phyloP scores from a whole-genome alignment of 2,797 vertebrate species.

The Capromys pilorides region DNA sequence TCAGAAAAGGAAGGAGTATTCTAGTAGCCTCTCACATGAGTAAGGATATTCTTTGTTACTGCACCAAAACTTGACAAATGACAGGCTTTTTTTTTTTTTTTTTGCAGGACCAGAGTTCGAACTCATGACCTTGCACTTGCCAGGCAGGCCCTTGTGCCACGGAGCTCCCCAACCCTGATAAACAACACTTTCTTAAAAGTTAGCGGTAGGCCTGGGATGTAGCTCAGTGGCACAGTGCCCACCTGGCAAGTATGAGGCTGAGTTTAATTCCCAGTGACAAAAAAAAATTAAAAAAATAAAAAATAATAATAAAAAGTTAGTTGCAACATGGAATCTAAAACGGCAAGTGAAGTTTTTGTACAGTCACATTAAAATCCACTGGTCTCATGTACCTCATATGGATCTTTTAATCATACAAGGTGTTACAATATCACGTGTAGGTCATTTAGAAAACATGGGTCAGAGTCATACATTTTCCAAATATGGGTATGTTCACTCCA shows the following conservation, averaged over 20 bases:
- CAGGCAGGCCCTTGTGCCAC: no score
- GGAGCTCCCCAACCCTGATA: not conserved
- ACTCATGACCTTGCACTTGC: no score
- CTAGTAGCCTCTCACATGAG: not conserved
- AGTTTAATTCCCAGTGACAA: not conserved
- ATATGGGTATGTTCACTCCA: not conserved
- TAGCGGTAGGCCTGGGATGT: not conserved
- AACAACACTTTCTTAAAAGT: not conserved
- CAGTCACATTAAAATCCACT: not conserved
- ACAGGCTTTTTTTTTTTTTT: no score
- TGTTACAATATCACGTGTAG: not conserved
- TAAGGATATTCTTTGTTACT: not conserved
- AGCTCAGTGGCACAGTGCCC: not conserved
- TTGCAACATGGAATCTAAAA: not conserved
- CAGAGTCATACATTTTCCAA: not conserved
- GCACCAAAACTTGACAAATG: not conserved
- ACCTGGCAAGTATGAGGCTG: no score
- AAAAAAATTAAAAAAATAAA: not conserved
- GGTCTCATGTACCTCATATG: not conserved
- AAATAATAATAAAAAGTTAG: not conserved
- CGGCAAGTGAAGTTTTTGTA: not conserved
- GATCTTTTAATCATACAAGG: not conserved
- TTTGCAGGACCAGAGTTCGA: no score
- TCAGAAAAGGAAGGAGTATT: not conserved
- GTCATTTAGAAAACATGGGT: conserved; percentile 7